These are phyloP conservation scores for Teinopalpus imperialis DNA, from an alignment of 2,888 invertebrate genomes.

Conservation along the genomic window DNA sequence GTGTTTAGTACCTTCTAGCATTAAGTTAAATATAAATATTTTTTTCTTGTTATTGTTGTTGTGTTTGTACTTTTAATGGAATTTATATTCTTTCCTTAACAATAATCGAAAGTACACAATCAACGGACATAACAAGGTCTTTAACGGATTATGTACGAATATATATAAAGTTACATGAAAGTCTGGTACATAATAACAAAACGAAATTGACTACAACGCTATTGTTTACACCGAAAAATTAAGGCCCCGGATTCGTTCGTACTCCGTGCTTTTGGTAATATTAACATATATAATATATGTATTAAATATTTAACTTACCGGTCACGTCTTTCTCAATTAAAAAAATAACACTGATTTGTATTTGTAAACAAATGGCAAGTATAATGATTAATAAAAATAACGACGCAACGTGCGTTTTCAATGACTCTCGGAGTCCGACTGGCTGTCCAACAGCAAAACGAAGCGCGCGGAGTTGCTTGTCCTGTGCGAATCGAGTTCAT, in stretches of 20 bases:
- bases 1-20: too few species aligned
- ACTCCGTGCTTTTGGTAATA: too few species aligned
- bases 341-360: constrained; percentile 54
- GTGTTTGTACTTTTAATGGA: too few species aligned
- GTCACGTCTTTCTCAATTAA: constrained; percentile 56
- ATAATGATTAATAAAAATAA: constrained; percentile 29
- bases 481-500: constrained; percentile 62
- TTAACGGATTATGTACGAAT: constrained; percentile 8
- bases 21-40: too few species aligned
- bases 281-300: too few species aligned
- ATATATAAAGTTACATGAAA: constrained; percentile 5
- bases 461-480: neutral
- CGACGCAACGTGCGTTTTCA: constrained; percentile 46
- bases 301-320: constrained; percentile 57
- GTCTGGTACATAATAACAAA: constrained; percentile 4
- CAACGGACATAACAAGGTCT: constrained; percentile 1
- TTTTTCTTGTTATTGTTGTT: too few species aligned
- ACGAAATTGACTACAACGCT: constrained; percentile 5
- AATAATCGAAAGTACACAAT: constrained; percentile 1
- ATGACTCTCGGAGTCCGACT: constrained; percentile 58
- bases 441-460: constrained; percentile 30
- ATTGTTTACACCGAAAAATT: constrained; percentile 9
- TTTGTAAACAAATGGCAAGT: constrained; percentile 63
- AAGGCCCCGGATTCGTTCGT: too few species aligned
- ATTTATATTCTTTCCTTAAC: too few species aligned